Evolutionary conservation across 2,113 vertebrate genomes (phyloP), one percentile per base, ranked within the genome.

Genomic region (Cyphomyrus discorhynchus): DNA sequence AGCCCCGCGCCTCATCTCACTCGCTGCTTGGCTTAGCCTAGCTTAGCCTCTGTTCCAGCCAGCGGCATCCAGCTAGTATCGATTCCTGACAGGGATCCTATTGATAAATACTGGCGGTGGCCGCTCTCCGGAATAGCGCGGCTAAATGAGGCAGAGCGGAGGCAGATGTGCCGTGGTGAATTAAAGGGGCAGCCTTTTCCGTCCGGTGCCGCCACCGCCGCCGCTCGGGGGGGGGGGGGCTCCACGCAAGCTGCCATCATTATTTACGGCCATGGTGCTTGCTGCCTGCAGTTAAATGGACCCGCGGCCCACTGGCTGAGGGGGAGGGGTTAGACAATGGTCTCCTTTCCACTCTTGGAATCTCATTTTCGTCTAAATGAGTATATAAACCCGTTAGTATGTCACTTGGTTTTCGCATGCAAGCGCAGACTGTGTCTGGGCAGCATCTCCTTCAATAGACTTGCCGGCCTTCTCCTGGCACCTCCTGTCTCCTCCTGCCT

Each of bases 111-210:
- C 91, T 91, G 91, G 90, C 87, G 93, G 92, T 92, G 88, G 90
- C 93, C 92, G 89, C 91, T 91, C 92, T 83, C 86, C 92, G 93
- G 92, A 94, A 94, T 93, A 90, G 92, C 89, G 89, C 91, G 93
- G 93, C 92, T 92, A 95, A 96, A 96, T 95, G 95, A 95, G 93
- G 92, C 94, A 94, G 95, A 95, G 95, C 95, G 93, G 94, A 95
- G 94, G 95, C 94, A 93, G 94, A 95, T 95, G 95, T 90, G 90
- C 90, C 31, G 91, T 93, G 92, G 95, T 96, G 95, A 96, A 96
- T 96, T 95, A 96, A 95, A 95, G 94, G 94, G 94, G 94, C 94
- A 93, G 94, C 93, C 93, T 94, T 92, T 93, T 93, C 94, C 94
- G 94, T 93, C 94, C 93, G 94, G 93, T 95, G 95, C 94, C 95